Base-by-base conservation (phyloP, 2,888 invertebrate species). In the Copidosoma aretas region DNA sequence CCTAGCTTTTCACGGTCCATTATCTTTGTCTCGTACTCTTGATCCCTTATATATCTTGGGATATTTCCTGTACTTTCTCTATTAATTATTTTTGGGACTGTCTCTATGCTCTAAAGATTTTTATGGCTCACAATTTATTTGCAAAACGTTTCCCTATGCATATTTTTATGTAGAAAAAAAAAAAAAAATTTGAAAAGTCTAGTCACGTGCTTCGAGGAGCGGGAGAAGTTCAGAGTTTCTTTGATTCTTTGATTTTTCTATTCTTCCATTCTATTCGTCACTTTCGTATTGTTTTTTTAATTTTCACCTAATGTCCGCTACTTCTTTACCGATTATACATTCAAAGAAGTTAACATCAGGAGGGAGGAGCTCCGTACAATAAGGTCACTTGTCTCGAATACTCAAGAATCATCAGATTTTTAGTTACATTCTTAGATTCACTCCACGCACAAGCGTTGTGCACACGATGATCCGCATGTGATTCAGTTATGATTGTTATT, bases 351-450 rank as follows among this genome's bases (percentile, higher is more conserved):
- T 46, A 66, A 67, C 65, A 67, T 32, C 32, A 32, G 71, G 71
- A 75, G 70, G 69, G 71, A 73, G 74, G 77, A 77, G 74, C 75
- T 75, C 75, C 73, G 73, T 67, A 63, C 59, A 65, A 70, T 77
- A 80, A 80, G 80, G 80, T 78, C 80, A 80, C 80, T 80, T 80
- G 76, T 78, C 75, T 69, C 66, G 62, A 74, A 74, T 75, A 75
- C 69, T 74, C 73, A 75, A 73, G 53, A 74, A 74, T 70, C 74
- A 71, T 75, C 71, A 71, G 68, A 71, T 71, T 72, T 32, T 68
- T 75, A 63, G 61, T 70, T 53, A 61, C 60, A 64, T 53, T n/a
- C 72, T 68, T 68, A 62, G 43, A 56, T 67, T 64, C 62, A 72
- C 61, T 60, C 58, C 64, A 64, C 56, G 61, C 64, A 68, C 69